phyloP scores from a whole-genome alignment of 2,888 invertebrate genomes.

The Anticlea derivata region DNA sequence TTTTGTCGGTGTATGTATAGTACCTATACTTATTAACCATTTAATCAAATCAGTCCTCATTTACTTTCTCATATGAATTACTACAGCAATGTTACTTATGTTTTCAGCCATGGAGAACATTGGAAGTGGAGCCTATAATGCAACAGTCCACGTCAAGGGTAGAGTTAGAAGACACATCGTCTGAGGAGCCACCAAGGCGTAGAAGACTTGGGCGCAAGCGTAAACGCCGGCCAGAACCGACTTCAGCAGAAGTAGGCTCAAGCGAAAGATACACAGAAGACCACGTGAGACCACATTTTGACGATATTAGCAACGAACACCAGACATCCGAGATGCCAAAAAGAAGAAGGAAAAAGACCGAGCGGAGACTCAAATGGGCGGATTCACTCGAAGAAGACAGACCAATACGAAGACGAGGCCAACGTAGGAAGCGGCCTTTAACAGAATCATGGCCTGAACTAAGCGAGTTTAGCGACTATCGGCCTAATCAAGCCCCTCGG shows the following conservation, averaged over 20 bases:
- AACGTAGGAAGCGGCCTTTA: conserved; percentile 62
- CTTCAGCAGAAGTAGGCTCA: conserved; percentile 47
- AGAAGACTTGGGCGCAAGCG: conserved; percentile 82
- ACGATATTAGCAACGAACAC: conserved; percentile 44
- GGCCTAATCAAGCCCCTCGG: conserved; percentile 34
- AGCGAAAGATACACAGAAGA: conserved; percentile 54
- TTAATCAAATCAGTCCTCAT: not conserved
- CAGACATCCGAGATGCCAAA: conserved; percentile 52
- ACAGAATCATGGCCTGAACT: conserved; percentile 50
- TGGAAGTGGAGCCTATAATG: conserved; percentile 59
- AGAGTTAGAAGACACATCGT: conserved; percentile 60
- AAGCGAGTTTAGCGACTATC: conserved; percentile 51
- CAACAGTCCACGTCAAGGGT: conserved; percentile 47
- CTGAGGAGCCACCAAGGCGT: conserved; percentile 65
- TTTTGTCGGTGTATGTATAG: not conserved
- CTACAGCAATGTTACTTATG: not conserved
- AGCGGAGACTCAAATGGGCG: conserved; percentile 59
- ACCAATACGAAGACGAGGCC: conserved; percentile 62
- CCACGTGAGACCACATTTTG: conserved; percentile 44
- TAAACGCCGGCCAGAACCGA: conserved; percentile 82
- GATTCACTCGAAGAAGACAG: conserved; percentile 65
- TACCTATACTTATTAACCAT: not conserved
- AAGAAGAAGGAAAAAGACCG: conserved; percentile 64
- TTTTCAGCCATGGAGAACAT: conserved; percentile 81
- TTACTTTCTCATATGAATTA: too few relatives aligned